Percentiles rank a stretch among this genome's conserved stretches.
phyloP scores from a whole-genome alignment of 2,797 vertebrate genomes.

The Acestrorhynchus altus region DNA sequence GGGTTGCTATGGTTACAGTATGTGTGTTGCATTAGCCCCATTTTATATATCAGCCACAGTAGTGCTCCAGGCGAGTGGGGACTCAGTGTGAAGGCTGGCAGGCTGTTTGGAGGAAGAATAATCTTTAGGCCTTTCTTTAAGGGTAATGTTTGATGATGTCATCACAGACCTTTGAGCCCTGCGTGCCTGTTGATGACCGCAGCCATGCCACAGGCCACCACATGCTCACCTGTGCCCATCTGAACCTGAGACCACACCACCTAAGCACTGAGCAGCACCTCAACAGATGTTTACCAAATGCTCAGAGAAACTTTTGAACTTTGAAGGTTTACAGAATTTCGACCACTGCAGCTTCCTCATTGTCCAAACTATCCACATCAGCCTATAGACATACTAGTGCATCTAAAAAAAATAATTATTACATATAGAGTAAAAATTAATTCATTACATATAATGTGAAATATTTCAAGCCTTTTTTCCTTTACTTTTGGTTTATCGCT shows the following conservation, averaged over 20 bases:
- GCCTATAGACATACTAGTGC: neutral
- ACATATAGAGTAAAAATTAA: too few species aligned
- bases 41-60: neutral
- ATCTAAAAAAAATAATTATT: neutral
- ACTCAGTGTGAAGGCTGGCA: neutral
- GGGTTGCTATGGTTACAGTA: neutral
- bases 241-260: constrained; percentile 15
- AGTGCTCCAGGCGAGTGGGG: neutral
- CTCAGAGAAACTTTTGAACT: constrained; percentile 13
- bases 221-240: constrained; percentile 20
- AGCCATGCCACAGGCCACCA: neutral
- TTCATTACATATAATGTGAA: too few species aligned
- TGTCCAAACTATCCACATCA: neutral
- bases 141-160: constrained; percentile 11
- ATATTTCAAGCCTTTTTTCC: too few species aligned
- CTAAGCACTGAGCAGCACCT: constrained; percentile 11
- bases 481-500: too few species aligned
- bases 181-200: constrained; percentile 41
- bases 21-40: neutral
- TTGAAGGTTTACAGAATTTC: neutral
- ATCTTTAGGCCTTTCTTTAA: neutral
- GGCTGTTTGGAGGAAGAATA: neutral
- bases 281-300: constrained; percentile 42
- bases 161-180: neutral
- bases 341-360: neutral